phyloP scores from a whole-genome alignment of 1,140 invertebrate genomes.

The Drosophila virilis region DNA sequence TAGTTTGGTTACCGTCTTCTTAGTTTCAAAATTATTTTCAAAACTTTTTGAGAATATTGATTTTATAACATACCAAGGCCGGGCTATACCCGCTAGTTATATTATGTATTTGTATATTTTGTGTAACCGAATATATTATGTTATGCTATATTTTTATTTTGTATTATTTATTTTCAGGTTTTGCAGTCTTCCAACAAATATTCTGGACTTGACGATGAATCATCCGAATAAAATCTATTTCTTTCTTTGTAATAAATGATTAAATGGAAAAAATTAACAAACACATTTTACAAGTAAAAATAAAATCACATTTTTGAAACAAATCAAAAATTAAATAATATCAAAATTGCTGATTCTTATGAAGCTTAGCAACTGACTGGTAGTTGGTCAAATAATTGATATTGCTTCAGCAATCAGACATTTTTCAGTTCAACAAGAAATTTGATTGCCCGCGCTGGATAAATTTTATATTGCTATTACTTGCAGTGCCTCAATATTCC shows the following conservation, averaged over 20 bases:
- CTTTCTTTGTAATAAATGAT: constrained; percentile 64
- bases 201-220: constrained; percentile 77
- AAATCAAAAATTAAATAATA: constrained; percentile 15
- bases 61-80: too few relatives aligned
- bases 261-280: constrained; percentile 60
- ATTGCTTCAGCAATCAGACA: too few relatives aligned
- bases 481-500: too few relatives aligned
- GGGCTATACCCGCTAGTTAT: too few relatives aligned
- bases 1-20: too few relatives aligned
- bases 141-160: constrained; percentile 7
- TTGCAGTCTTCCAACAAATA: constrained; percentile 75
- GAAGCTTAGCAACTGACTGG: background rate
- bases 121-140: background rate
- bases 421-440: too few relatives aligned
- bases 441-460: too few relatives aligned
- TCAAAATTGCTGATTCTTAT: background rate
- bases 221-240: constrained; percentile 69
- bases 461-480: too few relatives aligned
- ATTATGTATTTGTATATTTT: background rate
- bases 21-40: too few relatives aligned
- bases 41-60: too few relatives aligned
- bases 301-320: constrained; percentile 39
- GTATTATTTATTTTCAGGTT: constrained; percentile 53
- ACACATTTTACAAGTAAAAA: constrained; percentile 51
- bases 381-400: too few relatives aligned